Base-by-base conservation (phyloP, 1,140 invertebrate genomes). In the Aricia agestis region DNA sequence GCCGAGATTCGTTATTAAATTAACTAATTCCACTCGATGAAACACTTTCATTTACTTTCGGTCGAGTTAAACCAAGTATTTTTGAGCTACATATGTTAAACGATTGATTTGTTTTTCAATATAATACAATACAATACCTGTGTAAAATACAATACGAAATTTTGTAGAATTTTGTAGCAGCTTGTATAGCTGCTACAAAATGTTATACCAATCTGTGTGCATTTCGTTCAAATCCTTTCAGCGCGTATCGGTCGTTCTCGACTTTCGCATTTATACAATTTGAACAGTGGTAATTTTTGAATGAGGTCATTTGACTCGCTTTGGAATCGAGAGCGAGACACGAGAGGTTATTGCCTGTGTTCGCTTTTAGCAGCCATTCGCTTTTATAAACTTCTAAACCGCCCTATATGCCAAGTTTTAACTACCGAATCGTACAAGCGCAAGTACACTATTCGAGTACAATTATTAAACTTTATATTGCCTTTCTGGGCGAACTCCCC, bases 21-120 rank as follows among this genome's bases (percentile, higher is more conserved):
- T 18, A 63, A 63, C 17, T 63, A 63, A 63, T 63, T 19, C 10
- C 19, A 19, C 18, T 63, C 18, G 9, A 7, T 19, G 19, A 18
- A 61, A 61, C 57, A 59, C 59, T 61, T 61, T 18, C 19, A 63
- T 18, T 63, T 63, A 63, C 59, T 63, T 63, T 63, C 19, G 59
- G 45, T 52, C 45, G 13, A 52, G 45, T 52, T 6, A 1, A 13
- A 45, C 42, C 42, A 13, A 11, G 6, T 10, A 15, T 52, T 52
- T 1, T 15, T 15, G 2, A 36, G 36, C 36, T 36, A 4, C 2
- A 36, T 6, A 36, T 36, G 36, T 1, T 7, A 36, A 36, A 36
- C 36, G 36, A 25, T 25, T 36, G 36, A 36, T 36, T 36, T 36
- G 36, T 9, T 36, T 3, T 2, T 25, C 25, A 2, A 25, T n/a